Base-by-base conservation (phyloP, 2,888 invertebrate species). In the Epinotia nisella region DNA sequence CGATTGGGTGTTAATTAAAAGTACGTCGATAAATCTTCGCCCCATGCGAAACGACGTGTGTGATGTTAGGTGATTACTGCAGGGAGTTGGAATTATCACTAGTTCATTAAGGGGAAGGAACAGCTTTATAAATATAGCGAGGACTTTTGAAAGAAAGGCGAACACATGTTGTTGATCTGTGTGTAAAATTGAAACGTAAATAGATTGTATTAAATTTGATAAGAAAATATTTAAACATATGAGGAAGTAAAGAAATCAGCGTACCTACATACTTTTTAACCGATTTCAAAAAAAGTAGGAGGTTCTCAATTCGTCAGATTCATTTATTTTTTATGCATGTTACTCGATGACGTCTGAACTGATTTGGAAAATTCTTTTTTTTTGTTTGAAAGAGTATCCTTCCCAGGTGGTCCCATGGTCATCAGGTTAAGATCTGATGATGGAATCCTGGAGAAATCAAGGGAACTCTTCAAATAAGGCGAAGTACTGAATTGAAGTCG, bases 1-100 rank as follows among this genome's bases (percentile, higher is more conserved):
- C 76, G 79, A 88, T 88, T 81, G 87, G 81, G 86, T 86, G 90
- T 84, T 90, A 90, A 90, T 90, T 90, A 90, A 90, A 90, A 90
- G 83, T 79, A 79, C 81, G 78, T 77, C 86, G 84, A 91, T 91
- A 90, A 90, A 90, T 91, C 90, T 90, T 87, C 85, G 68, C 81
- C 81, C 86, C 89, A 88, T 91, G 91, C 87, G 90, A 91, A 87
- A 87, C 80, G 76, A 77, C 85, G 83, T 82, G 86, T 90, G 89
- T 71, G 78, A 78, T 77, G 78, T 77, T 81, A 79, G 83, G 84
- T 82, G 78, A 77, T 76, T 77, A 78, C 77, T 59, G 19, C 19
- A 77, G 78, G 82, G 83, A 83, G 84, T 85, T 85, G 83, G 75
- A 77, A 84, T 85, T 85, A 70, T 67, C 67, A 67, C 45, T 55